Evolutionary conservation across 2,113 vertebrate species (phyloP), one percentile per base, ranked within the genome.

Genomic region (Caranx melampygus): DNA sequence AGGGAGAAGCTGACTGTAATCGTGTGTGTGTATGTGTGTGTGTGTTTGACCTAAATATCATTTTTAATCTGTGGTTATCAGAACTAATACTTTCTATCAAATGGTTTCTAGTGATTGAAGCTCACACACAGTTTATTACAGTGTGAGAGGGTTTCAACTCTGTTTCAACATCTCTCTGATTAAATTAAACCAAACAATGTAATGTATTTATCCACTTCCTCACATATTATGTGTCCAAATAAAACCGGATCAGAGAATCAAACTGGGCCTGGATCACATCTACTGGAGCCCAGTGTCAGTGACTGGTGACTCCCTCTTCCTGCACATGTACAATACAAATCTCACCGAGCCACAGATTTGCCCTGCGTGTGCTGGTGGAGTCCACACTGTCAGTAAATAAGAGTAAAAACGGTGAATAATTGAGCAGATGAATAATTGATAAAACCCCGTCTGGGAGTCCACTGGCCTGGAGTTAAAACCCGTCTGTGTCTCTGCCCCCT

Each of bases 21-120:
- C n/a, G 12, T 44, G 7, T 68, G 42, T 73, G 72, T 59, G n/a
- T n/a, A 33, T 75, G 18, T 40, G 35, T 44, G 34, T 68, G 51
- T 35, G 58, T 76, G 61, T 79, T 68, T 88, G 88, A 87, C 91
- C 89, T 89, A 88, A 84, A 92, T 92, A 90, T 91, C 67, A 83
- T 81, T 15, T 84, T 73, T 90, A 92, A 90, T 90, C 90, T 89
- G 72, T 54, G n/a, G 55, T 72, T 55, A 55, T 84, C 15, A 72
- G 51, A 77, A 45, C 59, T 84, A 85, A 86, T 79, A 79, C 89
- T 87, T 90, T 91, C 83, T 71, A 87, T 88, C 69, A 88, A 90
- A 87, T 61, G 60, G 73, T 77, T 88, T 88, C 75, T 81, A 90
- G 88, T 62, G 86, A 87, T 81, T 73, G 75, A 84, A 44, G n/a